Base-by-base conservation (phyloP, 2,888 invertebrate genomes). In the Syrphus vitripennis region DNA sequence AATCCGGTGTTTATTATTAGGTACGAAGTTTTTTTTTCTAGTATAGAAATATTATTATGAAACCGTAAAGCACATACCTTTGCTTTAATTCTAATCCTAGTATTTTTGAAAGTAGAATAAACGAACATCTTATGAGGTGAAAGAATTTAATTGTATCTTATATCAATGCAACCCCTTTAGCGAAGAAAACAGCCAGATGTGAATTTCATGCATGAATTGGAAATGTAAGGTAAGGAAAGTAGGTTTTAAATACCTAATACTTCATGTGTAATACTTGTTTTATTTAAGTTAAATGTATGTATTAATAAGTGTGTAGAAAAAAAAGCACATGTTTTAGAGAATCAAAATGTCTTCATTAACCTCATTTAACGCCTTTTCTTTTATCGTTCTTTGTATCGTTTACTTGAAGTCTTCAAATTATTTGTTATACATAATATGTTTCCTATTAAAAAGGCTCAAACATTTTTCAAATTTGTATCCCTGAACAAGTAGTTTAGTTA, bases 1-100 rank as follows among this genome's bases (percentile, higher is more conserved):
- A 72, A 84, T 84, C 76, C 79, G 6, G 45, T 83, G 69, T 76
- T 81, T 84, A 81, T 77, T 86, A 63, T 82, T 14, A 40, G 19
- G 72, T 57, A 69, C 55, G 55, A 69, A n/a, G n/a, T n/a, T n/a
- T n/a, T n/a, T 77, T 81, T 79, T 77, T 53, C 53, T 76, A 53
- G 59, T 31, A 57, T 48, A 50, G 72, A 57, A 72, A 69, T 76
- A 81, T n/a, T n/a, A 81, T 72, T 72, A 72, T 81, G 76, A 82
- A 19, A 71, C 50, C 67, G 40, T 50, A 34, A 24, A 40, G 53
- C n/a, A n/a, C n/a, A n/a, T n/a, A 24, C 45, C 45, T 67, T 75
- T 59, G n/a, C 29, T 72, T 45, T 65, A 65, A 65, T 45, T 65
- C 12, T 45, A 21, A 45, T 59, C 45, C 26, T 16, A 14, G 19